phyloP scores from a whole-genome alignment of 2,113 vertebrate genomes.

The Pseudonaja textilis region DNA sequence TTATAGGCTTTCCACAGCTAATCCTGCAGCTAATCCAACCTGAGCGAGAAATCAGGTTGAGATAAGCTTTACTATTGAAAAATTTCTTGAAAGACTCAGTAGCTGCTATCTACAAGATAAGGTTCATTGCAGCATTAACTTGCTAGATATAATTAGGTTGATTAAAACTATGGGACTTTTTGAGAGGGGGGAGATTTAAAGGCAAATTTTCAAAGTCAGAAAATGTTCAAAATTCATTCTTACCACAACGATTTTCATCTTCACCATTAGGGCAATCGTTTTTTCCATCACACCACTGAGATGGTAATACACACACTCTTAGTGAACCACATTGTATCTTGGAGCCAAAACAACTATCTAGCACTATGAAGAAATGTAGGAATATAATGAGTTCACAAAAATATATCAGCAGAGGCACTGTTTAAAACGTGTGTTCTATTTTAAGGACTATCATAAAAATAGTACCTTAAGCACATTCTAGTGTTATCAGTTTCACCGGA shows the following conservation, averaged over 20 bases:
- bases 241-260: slow-evolving; percentile 73
- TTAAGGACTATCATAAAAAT: neutral
- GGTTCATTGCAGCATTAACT: neutral
- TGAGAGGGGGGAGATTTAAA: neutral
- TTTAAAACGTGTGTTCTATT: neutral
- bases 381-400: neutral
- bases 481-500: neutral
- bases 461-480: neutral
- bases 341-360: slow-evolving; percentile 30
- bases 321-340: slow-evolving; percentile 65
- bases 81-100: neutral
- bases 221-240: slow-evolving; percentile 33
- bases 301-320: slow-evolving; percentile 49
- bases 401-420: neutral
- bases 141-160: neutral
- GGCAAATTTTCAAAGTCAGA: neutral
- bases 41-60: neutral
- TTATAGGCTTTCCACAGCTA: neutral
- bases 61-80: neutral
- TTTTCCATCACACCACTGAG: slow-evolving; percentile 67
- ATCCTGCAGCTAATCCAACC: neutral
- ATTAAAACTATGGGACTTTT: neutral
- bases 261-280: slow-evolving; percentile 66
- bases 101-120: neutral
- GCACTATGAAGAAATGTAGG: slow-evolving; percentile 42